These are phyloP conservation scores for Micromys minutus DNA, from an alignment of 2,113 vertebrate genomes.

Conservation along the genomic window DNA sequence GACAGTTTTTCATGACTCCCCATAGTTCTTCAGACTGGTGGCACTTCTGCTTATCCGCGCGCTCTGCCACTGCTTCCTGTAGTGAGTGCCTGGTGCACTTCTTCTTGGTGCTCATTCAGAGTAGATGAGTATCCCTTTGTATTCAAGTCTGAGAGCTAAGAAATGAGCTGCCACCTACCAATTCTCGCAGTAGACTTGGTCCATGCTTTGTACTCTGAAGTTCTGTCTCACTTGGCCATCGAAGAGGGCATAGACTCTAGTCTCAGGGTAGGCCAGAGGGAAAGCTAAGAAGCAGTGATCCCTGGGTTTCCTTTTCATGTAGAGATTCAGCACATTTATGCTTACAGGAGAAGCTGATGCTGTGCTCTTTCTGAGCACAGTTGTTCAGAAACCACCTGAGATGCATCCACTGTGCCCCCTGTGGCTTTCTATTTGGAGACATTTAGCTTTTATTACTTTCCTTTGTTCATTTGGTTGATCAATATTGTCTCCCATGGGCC, in stretches of 20 bases:
- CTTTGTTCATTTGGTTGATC: constrained; percentile 58
- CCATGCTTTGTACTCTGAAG: neutral
- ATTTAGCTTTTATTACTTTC: constrained; percentile 46
- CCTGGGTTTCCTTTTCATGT: neutral
- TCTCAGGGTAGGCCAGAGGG: neutral
- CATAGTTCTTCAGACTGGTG: neutral
- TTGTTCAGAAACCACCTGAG: constrained; percentile 29
- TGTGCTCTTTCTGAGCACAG: neutral
- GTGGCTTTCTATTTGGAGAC: constrained; percentile 46
- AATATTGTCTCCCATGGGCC: constrained; percentile 26
- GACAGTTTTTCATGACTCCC: neutral
- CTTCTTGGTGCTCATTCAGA: neutral
- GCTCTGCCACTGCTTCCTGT: neutral
- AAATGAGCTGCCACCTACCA: neutral
- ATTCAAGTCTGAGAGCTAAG: constrained; percentile 1
- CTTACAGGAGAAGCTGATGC: neutral
- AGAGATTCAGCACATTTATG: neutral
- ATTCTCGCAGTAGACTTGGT: neutral
- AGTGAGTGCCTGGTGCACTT: neutral
- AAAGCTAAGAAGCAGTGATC: neutral
- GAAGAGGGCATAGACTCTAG: neutral
- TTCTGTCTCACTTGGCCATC: neutral
- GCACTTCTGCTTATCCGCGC: neutral
- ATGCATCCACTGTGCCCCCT: neutral
- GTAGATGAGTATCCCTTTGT: neutral